Evolutionary conservation across 2,797 vertebrate species (phyloP), one percentile per base, ranked within the genome.

Genomic region (Megaceryle alcyon): DNA sequence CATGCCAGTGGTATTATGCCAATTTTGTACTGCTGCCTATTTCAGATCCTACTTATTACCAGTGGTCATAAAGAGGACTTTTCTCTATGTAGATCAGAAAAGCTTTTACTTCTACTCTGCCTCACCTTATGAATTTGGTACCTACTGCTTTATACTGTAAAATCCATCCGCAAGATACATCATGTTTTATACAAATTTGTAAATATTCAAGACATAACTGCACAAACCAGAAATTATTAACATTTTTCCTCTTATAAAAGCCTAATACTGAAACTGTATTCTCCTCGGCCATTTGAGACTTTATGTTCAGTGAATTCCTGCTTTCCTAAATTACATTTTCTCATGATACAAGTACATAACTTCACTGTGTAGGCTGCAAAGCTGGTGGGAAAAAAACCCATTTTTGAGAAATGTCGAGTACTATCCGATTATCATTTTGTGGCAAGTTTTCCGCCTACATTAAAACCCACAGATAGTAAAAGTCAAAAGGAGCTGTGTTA

Each of bases 361-460:
- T 97, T 94, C 53, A 92, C 70, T 96, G 93, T 88, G 91, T 93
- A 92, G 86, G 90, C 54, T 89, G 94, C 19, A 95, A 96, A 96
- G 97, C 95, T 98, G 90, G 89, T 93, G 83, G 73, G 89, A 43
- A 94, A 91, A 91, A 91, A 91, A 97, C 54, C 5, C 92, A 96
- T 89, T 96, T 97, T 96, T 97, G 80, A 77, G 91, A 97, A 97
- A 97, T 95, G 95, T 93, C 72, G 97, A 97, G 94, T 96, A 97
- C 94, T 96, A 96, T 96, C 90, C 89, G 88, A 97, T 97, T 97
- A 97, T 96, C 95, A 97, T 93, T 97, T 96, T 95, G 83, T 95
- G 93, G 96, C 95, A 97, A 97, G 95, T 94, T 95, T 96, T 95
- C 97, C 96, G 88, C 96, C 97, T 96, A 97, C 96, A 95, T 94